A percentile compares a stretch with the other conserved stretches of the same genome.
Evolutionary conservation across 2,113 vertebrate genomes (phyloP).

Genomic region (Himantopus leucocephalus): DNA sequence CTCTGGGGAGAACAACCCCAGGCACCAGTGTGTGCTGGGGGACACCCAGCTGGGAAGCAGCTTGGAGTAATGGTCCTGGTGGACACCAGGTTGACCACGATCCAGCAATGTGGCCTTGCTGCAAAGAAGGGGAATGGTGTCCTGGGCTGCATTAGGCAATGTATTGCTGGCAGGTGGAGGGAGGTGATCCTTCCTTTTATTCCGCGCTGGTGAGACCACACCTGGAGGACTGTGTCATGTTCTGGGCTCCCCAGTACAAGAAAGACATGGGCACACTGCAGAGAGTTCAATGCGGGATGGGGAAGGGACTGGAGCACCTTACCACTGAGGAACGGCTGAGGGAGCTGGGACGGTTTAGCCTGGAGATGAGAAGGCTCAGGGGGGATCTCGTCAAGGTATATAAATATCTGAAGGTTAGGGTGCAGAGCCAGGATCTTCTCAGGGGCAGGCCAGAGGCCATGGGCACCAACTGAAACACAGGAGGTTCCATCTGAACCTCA

Average conservation of each 20-base stretch:
- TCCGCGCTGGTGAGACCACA: too few relatives aligned
- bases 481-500: too few relatives aligned
- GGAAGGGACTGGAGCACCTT: neutral
- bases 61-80: neutral
- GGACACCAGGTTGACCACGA: accelerated
- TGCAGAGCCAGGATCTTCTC: too few relatives aligned
- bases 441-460: too few relatives aligned
- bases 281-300: accelerated
- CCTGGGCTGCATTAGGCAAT: neutral
- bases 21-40: neutral
- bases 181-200: neutral
- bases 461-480: too few relatives aligned
- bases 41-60: too few relatives aligned
- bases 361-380: neutral
- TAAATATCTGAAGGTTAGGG: too few relatives aligned
- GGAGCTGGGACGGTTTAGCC: neutral
- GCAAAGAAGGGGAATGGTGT: neutral
- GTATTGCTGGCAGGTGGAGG: neutral
- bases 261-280: accelerated
- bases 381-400: accelerated
- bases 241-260: neutral
- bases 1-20: too few relatives aligned
- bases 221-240: neutral
- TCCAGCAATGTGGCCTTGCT: neutral
- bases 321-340: accelerated